These are phyloP conservation scores for Dryobates pubescens DNA, from an alignment of 2,797 vertebrate species.

Conservation along the genomic window DNA sequence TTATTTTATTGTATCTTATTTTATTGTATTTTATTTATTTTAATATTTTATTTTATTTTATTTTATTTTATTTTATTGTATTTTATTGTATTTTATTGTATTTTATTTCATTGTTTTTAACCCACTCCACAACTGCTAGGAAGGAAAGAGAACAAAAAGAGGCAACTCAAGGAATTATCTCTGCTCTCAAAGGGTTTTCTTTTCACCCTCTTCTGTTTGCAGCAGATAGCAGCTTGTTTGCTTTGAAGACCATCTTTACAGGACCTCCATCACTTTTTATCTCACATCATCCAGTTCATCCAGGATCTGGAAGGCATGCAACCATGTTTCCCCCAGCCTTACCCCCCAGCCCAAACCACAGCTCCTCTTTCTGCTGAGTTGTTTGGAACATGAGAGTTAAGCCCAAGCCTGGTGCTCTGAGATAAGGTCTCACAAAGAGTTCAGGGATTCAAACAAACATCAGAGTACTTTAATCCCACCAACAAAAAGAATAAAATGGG, in stretches of 20 bases:
- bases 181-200: neutral
- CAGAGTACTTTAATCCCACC: constrained; percentile 25
- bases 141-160: neutral
- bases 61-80: neutral
- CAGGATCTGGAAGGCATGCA: neutral
- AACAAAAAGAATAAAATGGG: neutral
- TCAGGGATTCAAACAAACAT: neutral
- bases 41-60: too few species aligned
- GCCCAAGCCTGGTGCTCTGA: neutral
- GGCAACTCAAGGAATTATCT: neutral
- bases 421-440: neutral
- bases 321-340: neutral
- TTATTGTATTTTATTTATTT: too few species aligned
- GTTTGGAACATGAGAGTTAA: constrained; percentile 49
- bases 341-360: neutral
- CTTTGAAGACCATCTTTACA: neutral
- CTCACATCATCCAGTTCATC: neutral
- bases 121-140: neutral
- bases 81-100: too few species aligned
- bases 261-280: neutral
- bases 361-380: neutral
- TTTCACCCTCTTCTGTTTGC: neutral
- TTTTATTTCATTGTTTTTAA: neutral
- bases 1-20: too few species aligned
- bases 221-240: neutral